These are phyloP conservation scores for Aeoliscus strigatus DNA, from an alignment of 2,797 vertebrate species.

Conservation along the genomic window DNA sequence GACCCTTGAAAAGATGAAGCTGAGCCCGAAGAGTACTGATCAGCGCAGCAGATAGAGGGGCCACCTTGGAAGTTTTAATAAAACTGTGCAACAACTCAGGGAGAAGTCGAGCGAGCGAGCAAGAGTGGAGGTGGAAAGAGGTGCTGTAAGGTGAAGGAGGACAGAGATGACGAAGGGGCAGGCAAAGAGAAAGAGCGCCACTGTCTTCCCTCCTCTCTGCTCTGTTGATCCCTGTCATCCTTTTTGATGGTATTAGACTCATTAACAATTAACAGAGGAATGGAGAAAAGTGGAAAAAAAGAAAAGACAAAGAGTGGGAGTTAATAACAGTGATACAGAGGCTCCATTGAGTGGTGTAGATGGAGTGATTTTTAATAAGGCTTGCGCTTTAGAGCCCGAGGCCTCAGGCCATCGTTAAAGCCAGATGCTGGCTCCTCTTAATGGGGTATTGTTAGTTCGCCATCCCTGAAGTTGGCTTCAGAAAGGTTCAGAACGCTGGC, in stretches of 20 bases:
- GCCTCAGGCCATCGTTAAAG: slow-evolving; percentile 68
- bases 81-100: slow-evolving; percentile 42
- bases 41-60: slow-evolving; percentile 54
- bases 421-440: slow-evolving; percentile 66
- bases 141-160: slow-evolving; percentile 28
- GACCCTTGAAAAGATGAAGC: too few relatives aligned
- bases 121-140: slow-evolving; percentile 38
- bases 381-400: slow-evolving; percentile 58
- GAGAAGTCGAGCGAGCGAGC: slow-evolving; percentile 44
- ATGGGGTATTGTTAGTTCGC: slow-evolving; percentile 68
- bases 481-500: slow-evolving; percentile 41
- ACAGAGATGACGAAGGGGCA: slow-evolving; percentile 34
- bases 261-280: slow-evolving; percentile 80
- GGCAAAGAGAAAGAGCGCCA: slow-evolving; percentile 61
- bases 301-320: slow-evolving; percentile 52
- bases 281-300: slow-evolving; percentile 43
- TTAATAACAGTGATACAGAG: slow-evolving; percentile 79
- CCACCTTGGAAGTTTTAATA: slow-evolving; percentile 72
- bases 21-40: slow-evolving; percentile 34
- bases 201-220: slow-evolving; percentile 72
- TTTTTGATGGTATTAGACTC: slow-evolving; percentile 81
- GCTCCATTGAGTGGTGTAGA: slow-evolving; percentile 77
- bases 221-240: slow-evolving; percentile 76
- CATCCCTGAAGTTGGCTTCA: slow-evolving; percentile 56
- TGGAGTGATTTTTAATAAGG: slow-evolving; percentile 81